phyloP scores from a whole-genome alignment of 92 coral and sea anemone genomes.

The Scolanthus callimorphus region DNA sequence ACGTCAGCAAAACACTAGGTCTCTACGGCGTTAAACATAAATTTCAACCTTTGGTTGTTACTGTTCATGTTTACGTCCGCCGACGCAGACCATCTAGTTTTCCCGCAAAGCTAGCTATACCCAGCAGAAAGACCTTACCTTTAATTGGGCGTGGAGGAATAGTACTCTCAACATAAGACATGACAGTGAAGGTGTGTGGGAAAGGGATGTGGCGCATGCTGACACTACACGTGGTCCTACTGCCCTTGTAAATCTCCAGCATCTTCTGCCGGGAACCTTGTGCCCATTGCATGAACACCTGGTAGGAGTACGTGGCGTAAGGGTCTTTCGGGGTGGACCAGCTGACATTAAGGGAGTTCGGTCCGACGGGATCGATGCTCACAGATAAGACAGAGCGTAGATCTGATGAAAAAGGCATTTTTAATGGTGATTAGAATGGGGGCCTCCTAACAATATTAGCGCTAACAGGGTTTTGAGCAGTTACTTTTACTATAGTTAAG shows the following conservation, averaged over 20 bases:
- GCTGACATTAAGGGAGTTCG: constrained; percentile 15
- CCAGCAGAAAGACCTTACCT: constrained; percentile 10
- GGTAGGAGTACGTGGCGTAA: constrained; percentile 45
- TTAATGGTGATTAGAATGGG: too few relatives aligned
- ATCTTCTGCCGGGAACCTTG: constrained; percentile 16
- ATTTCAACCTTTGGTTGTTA: too few relatives aligned
- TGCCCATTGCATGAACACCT: constrained; percentile 59
- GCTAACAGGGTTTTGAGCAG: too few relatives aligned
- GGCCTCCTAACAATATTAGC: too few relatives aligned
- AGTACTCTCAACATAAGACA: constrained; percentile 31
- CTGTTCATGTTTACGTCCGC: too few relatives aligned
- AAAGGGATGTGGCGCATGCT: constrained; percentile 13
- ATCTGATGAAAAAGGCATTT: constrained; percentile 5
- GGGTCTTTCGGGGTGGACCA: constrained; percentile 61
- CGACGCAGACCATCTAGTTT: too few relatives aligned
- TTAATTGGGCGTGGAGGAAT: constrained; percentile 33
- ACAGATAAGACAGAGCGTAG: constrained; percentile 8
- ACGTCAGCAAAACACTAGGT: too few relatives aligned
- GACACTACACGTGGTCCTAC: constrained; percentile 27
- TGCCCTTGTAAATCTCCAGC: constrained; percentile 41
- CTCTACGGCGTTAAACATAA: too few relatives aligned
- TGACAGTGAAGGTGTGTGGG: constrained; percentile 38
- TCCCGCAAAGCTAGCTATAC: not conserved
- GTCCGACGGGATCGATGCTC: constrained; percentile 7
- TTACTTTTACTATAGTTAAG: too few relatives aligned